phyloP scores from a whole-genome alignment of 2,888 invertebrate genomes.

The Aporophyla nigra region DNA sequence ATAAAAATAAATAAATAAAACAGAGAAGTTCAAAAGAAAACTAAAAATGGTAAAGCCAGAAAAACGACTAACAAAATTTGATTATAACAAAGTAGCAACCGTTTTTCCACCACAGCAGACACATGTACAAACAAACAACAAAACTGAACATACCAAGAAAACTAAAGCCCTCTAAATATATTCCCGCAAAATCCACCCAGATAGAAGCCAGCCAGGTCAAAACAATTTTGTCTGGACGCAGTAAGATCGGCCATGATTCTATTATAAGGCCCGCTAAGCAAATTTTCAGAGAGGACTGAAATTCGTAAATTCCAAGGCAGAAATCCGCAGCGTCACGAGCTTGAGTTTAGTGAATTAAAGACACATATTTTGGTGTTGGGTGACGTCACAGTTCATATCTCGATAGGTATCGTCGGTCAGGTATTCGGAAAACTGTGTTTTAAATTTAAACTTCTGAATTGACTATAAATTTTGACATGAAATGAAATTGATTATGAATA shows the following conservation, averaged over 20 bases:
- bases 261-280: conserved; percentile 59
- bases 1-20: background rate
- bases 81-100: background rate
- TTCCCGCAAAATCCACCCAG: conserved; percentile 26
- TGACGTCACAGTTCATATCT: conserved; percentile 43
- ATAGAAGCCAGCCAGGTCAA: conserved; percentile 39
- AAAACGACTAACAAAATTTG: background rate
- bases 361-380: conserved; percentile 46
- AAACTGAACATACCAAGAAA: background rate
- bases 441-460: background rate
- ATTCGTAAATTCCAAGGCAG: conserved; percentile 48
- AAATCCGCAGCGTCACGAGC: conserved; percentile 41
- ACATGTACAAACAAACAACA: background rate
- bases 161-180: conserved; percentile 21
- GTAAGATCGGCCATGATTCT: conserved; percentile 56
- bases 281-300: conserved; percentile 57
- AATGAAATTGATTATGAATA: no score
- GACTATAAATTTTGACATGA: no score
- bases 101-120: background rate
- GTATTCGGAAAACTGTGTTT: conserved; percentile 10
- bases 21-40: background rate
- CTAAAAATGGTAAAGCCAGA: background rate
- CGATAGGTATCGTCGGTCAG: conserved; percentile 9
- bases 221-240: conserved; percentile 52
- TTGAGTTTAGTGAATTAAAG: conserved; percentile 42